Evolutionary conservation across 2,888 invertebrate species (phyloP).

Genomic region (Polietes domitor): DNA sequence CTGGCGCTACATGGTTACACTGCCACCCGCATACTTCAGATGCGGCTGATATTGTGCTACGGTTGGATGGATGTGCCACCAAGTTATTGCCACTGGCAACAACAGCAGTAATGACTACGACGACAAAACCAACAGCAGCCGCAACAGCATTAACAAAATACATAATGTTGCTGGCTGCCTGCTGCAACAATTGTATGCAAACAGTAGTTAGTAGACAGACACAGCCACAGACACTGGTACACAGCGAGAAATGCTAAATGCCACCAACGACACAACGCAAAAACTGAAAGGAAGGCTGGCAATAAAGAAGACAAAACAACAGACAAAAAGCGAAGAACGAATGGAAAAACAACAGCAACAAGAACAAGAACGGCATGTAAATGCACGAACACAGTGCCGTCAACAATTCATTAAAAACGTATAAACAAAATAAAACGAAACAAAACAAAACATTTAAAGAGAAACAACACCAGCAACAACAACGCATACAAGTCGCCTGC

Average conservation of each 20-base stretch:
- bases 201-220: background rate
- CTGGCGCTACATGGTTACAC: background rate
- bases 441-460: background rate
- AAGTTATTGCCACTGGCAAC: constrained; percentile 1
- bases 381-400: background rate
- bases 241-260: background rate
- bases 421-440: background rate
- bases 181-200: constrained; percentile 32
- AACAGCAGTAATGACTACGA: background rate
- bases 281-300: background rate
- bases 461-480: background rate
- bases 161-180: too few relatives aligned
- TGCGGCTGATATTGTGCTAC: constrained; percentile 1
- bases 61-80: background rate
- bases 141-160: background rate
- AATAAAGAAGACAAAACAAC: background rate
- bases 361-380: background rate
- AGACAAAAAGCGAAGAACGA: background rate
- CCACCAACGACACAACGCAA: background rate
- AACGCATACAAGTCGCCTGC: background rate
- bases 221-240: too few relatives aligned
- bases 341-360: background rate
- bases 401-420: constrained; percentile 1
- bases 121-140: background rate
- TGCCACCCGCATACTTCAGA: background rate